Base-by-base conservation (phyloP, 1,140 invertebrate genomes). In the Pogonomyrmex barbatus region DNA sequence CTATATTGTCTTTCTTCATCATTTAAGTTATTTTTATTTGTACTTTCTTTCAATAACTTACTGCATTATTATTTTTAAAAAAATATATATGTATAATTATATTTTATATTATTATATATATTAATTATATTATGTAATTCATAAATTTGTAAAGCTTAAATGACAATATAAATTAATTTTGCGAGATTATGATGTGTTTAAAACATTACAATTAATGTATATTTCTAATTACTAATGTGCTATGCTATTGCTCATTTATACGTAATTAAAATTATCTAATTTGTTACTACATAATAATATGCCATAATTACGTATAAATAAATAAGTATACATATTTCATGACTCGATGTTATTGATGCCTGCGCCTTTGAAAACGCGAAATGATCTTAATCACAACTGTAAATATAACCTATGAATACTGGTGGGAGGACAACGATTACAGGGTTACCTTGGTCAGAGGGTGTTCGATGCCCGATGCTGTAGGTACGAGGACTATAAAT, bases 401-500 rank as follows among this genome's bases (percentile, higher is more conserved):
- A 88, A 89, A 58, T 81, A 58, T 81, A 78, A 67, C 45, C 33
- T n/a, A 56, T 39, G 70, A 67, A 45, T n/a, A 85, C 67, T 62
- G 58, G 75, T 77, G 62, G 54, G 73, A 86, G 87, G 87, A 86
- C 88, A 81, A 88, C 88, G 87, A 86, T 89, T 88, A 81, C 58
- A 54, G 60, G 60, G 68, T 88, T 71, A 78, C 76, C 87, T 52
- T 82, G 79, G 84, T 68, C 83, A 82, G 82, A 56, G 86, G 87
- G 86, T 58, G 83, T 92, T 92, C 88, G 91, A 92, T 91, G 91
- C 81, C 78, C 91, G 87, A 88, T 88, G 89, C 89, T 87, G 88
- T 90, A 89, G 88, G 89, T 92, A 93, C 90, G 85, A 73, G 76
- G 85, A 92, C 92, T 92, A 94, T 94, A 93, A 94, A 94, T 93